Percentiles rank a stretch among this genome's conserved stretches.
phyloP scores from a whole-genome alignment of 2,113 vertebrate genomes.

The Pundamilia nyererei region DNA sequence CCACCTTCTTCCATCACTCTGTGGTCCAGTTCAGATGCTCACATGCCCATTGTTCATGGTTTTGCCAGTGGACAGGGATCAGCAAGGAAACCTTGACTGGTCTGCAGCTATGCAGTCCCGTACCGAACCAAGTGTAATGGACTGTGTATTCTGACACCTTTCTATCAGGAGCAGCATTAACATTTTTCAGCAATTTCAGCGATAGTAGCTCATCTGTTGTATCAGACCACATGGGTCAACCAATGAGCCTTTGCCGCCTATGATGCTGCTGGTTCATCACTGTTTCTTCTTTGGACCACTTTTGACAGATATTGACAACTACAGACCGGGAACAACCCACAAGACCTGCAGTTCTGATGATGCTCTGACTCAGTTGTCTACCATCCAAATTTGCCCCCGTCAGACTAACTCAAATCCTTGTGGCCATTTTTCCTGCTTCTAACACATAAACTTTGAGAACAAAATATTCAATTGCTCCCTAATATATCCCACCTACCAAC shows the following conservation, averaged over 20 bases:
- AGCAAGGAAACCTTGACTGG: background rate
- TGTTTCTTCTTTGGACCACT: background rate
- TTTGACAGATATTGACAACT: background rate
- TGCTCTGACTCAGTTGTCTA: background rate
- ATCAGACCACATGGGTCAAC: background rate
- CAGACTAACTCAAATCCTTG: background rate
- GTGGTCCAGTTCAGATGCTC: background rate
- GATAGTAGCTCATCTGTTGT: background rate
- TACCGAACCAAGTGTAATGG: background rate
- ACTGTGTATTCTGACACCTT: background rate
- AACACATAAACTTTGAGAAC: background rate
- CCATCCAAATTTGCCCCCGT: background rate
- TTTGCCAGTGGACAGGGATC: background rate
- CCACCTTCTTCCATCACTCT: background rate
- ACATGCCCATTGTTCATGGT: background rate
- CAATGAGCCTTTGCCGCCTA: background rate
- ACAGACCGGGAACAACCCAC: background rate
- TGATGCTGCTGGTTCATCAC: background rate
- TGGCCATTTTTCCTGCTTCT: background rate
- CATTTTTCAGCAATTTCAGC: background rate
- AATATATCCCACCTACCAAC: background rate
- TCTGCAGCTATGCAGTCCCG: background rate
- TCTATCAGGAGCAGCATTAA: background rate
- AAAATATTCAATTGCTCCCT: background rate
- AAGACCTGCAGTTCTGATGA: background rate